phyloP scores from a whole-genome alignment of 2,797 vertebrate genomes.

The Bradypodion pumilum region DNA sequence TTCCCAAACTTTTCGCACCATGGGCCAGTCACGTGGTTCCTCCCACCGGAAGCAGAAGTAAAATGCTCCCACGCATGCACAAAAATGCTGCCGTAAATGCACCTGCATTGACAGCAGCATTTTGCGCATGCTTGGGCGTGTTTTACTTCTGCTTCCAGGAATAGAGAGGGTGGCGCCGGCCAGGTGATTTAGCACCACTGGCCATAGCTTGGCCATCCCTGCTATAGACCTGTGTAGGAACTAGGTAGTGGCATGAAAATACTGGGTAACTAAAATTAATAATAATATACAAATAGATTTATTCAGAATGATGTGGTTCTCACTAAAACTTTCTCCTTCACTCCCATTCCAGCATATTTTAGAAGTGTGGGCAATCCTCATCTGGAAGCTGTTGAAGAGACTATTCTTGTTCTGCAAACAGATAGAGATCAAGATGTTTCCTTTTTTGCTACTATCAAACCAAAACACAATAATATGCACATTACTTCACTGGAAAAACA shows the following conservation, averaged over 20 bases:
- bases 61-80: too few species aligned
- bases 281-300: background rate
- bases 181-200: too few species aligned
- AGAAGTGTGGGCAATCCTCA: constrained; percentile 88
- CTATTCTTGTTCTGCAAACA: constrained; percentile 84
- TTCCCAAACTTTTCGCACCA: too few species aligned
- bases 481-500: constrained; percentile 54
- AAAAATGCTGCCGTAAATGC: too few species aligned
- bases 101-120: too few species aligned
- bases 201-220: too few species aligned
- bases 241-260: background rate
- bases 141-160: too few species aligned
- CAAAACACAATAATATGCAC: constrained; percentile 63
- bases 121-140: too few species aligned
- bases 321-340: background rate
- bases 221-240: too few species aligned
- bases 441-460: constrained; percentile 87
- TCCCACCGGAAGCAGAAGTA: too few species aligned
- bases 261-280: background rate
- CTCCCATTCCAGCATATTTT: constrained; percentile 79
- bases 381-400: constrained; percentile 87
- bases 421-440: constrained; percentile 90
- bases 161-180: too few species aligned
- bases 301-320: background rate
- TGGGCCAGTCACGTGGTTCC: too few species aligned